Evolutionary conservation across 1,140 invertebrate species (phyloP).

Genomic region (Pachypeltis micranthus): DNA sequence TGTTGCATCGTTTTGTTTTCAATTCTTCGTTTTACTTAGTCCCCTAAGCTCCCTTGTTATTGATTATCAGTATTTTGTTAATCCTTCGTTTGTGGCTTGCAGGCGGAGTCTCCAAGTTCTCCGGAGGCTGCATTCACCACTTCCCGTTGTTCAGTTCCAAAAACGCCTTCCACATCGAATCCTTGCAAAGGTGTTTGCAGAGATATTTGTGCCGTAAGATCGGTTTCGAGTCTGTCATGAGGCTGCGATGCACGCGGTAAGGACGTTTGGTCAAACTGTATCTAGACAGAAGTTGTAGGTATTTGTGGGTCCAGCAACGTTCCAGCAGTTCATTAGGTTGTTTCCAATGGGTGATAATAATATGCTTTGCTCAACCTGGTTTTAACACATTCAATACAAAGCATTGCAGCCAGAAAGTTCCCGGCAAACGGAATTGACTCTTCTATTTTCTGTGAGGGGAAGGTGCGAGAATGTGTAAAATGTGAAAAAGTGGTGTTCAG

Average conservation of each 20-base stretch:
- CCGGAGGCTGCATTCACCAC: conserved; percentile 86
- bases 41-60: neutral
- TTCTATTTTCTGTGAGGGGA: no score
- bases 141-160: conserved; percentile 76
- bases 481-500: no score
- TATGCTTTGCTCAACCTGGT: no score
- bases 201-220: conserved; percentile 93
- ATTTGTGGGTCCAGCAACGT: no score
- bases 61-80: neutral
- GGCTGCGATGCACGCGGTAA: conserved; percentile 83
- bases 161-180: conserved; percentile 55
- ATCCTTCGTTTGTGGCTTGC: conserved; percentile 31
- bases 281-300: no score
- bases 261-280: neutral
- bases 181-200: conserved; percentile 64
- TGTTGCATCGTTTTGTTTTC: no score
- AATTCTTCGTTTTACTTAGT: neutral
- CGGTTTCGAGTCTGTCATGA: conserved; percentile 97
- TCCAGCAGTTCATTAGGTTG: no score
- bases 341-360: no score
- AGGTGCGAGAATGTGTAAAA: no score
- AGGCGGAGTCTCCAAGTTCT: conserved; percentile 90
- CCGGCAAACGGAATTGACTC: no score
- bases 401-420: no score
- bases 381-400: no score